Percentiles rank a stretch among this genome's conserved stretches.
These are phyloP conservation scores for Sycophila texana DNA, from an alignment of 2,888 invertebrate genomes.

Conservation along the genomic window DNA sequence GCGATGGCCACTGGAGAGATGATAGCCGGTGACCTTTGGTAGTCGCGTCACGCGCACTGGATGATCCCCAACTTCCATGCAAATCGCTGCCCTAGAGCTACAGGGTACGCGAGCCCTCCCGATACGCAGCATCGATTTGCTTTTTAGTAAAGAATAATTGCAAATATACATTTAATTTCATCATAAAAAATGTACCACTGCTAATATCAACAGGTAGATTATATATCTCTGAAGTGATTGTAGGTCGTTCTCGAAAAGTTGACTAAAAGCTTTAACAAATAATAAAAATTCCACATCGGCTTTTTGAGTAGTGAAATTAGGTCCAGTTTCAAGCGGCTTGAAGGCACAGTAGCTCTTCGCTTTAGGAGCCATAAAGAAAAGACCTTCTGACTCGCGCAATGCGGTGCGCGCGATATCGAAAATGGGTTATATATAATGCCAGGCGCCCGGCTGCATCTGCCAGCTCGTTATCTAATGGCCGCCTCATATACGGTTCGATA, in stretches of 20 bases:
- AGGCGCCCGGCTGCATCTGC: slow-evolving; percentile 66
- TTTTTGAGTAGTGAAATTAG: not conserved
- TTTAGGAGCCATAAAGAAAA: slow-evolving; percentile 62
- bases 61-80: slow-evolving; percentile 20
- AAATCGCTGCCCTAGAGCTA: slow-evolving; percentile 8
- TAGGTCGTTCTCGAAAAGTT: too few species aligned
- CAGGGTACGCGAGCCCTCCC: slow-evolving; percentile 7
- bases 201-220: too few species aligned
- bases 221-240: too few species aligned
- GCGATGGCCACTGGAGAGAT: not conserved
- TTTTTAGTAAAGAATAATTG: too few species aligned
- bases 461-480: slow-evolving; percentile 74
- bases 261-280: too few species aligned
- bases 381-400: slow-evolving; percentile 58
- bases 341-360: slow-evolving; percentile 53
- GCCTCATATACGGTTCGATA: slow-evolving; percentile 70
- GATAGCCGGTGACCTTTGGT: slow-evolving; percentile 16
- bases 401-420: slow-evolving; percentile 42
- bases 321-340: slow-evolving; percentile 13
- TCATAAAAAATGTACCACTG: too few species aligned
- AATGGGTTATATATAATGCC: slow-evolving; percentile 23
- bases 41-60: slow-evolving; percentile 13
- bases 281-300: not conserved
- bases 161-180: too few species aligned
- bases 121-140: slow-evolving; percentile 3